Percentiles rank a stretch among this genome's conserved stretches.
Conservation (phyloP, 2,113 vertebrate genomes). For the Gymnocephalus cernua region DNA sequence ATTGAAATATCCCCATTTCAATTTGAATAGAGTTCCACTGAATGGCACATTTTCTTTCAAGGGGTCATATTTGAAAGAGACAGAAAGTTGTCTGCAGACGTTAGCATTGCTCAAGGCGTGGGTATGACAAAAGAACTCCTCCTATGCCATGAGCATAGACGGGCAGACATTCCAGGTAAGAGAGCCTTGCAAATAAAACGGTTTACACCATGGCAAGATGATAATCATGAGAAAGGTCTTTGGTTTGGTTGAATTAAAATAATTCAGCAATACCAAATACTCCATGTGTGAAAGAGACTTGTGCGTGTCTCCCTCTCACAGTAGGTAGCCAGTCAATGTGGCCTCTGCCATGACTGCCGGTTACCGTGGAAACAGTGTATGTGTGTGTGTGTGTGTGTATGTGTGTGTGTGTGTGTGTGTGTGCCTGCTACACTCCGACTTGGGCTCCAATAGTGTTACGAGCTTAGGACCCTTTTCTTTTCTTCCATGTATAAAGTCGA, state of each 20-base stretch:
- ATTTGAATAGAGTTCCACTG: constrained; percentile 16
- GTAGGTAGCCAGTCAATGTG: constrained; percentile 25
- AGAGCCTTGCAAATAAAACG: background rate
- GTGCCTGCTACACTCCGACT: constrained; percentile 8
- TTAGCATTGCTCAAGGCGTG: background rate
- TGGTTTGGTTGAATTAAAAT: background rate
- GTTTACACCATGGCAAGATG: background rate
- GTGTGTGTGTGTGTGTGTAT: background rate
- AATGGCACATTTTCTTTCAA: constrained; percentile 19
- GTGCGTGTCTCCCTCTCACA: constrained; percentile 27
- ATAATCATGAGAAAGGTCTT: background rate
- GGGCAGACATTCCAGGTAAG: background rate
- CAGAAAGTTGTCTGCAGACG: background rate
- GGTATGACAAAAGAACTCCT: background rate
- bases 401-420: constrained; percentile 1
- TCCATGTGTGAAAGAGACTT: background rate
- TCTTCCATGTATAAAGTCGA: constrained; percentile 6
- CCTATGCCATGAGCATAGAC: background rate
- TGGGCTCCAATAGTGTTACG: background rate
- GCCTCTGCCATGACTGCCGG: constrained; percentile 35
- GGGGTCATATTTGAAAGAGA: background rate
- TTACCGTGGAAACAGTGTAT: constrained; percentile 63
- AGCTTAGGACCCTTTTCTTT: background rate
- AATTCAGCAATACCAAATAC: background rate
- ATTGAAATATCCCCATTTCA: background rate